Conservation (phyloP, 64 coral and sea anemone genomes). For the Acropora yongei region DNA sequence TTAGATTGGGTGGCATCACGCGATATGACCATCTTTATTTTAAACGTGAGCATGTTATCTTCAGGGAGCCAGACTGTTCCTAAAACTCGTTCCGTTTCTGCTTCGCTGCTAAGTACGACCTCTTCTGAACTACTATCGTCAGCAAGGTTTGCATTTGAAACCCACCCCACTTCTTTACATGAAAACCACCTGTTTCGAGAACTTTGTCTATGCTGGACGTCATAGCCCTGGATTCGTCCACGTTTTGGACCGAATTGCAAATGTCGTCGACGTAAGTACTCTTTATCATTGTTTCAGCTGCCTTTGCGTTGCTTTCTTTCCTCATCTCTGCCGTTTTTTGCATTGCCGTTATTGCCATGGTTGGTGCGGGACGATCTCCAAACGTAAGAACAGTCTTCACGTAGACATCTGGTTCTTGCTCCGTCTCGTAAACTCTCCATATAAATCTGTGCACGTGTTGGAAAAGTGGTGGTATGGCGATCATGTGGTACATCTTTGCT, state of each 20-base stretch:
- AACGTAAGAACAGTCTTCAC: no score
- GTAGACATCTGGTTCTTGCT: slow-evolving; percentile 1
- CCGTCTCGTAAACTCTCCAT: slow-evolving; percentile 15
- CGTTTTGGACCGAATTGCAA: slow-evolving; percentile 50
- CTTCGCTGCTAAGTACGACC: background rate
- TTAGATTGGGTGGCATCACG: background rate
- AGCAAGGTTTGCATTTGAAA: background rate
- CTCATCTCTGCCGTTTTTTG: slow-evolving; percentile 28
- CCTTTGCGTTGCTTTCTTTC: slow-evolving; percentile 17
- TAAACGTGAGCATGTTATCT: slow-evolving; percentile 37
- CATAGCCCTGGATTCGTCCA: slow-evolving; percentile 8
- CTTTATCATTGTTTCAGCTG: slow-evolving; percentile 31
- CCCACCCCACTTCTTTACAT: slow-evolving; percentile 47
- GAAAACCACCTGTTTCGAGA: slow-evolving; percentile 36
- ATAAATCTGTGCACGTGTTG: no score
- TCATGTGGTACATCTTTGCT: background rate
- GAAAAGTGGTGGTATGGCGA: no score
- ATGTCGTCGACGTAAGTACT: slow-evolving; percentile 59
- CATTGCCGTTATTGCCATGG: slow-evolving; percentile 25
- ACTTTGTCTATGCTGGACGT: slow-evolving; percentile 36
- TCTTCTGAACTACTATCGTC: background rate
- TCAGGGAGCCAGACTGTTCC: slow-evolving; percentile 31
- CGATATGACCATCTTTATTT: background rate
- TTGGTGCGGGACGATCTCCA: no score
- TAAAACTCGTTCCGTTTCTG: slow-evolving; percentile 32